Base-by-base conservation (phyloP, 2,797 vertebrate genomes). In the Muscicapa striata region DNA sequence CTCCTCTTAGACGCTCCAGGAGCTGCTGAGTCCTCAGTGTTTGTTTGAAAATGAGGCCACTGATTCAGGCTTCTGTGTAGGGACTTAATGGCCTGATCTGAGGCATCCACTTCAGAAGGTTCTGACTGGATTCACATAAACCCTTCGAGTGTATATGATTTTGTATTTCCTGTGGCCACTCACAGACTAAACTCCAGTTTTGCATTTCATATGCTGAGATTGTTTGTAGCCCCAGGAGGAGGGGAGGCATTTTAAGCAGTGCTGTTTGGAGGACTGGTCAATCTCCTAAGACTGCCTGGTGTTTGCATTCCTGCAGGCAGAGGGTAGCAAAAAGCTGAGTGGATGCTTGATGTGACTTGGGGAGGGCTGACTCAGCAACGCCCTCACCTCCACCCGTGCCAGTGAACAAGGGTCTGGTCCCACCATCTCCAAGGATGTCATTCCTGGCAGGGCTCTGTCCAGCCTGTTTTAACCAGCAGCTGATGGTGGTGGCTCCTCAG, bases 21-120 rank as follows among this genome's bases (percentile, higher is more conserved):
- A 94, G 70, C 77, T 90, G 83, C 55, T 15, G 93, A 76, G 85
- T 51, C 49, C 95, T 95, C 84, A 75, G 86, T 61, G 89, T 70
- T 84, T 64, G 73, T 87, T 93, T 93, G 93, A 83, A 95, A 96
- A 95, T 72, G 86, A 95, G 61, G 57, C 84, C 77, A 62, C 84
- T 82, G 67, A 82, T 84, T 92, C 40, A 74, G 70, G 61, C 68
- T 84, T 93, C 80, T 77, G 72, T 63, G 46, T 43, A 40, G 84
- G 38, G 70, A 82, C 78, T 90, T 95, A 93, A 91, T 88, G 93
- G 78, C 27, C 74, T 90, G 86, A 95, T 91, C 86, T 87, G 67
- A 92, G 80, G 59, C 70, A 87, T 67, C 67, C 57, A 43, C 88
- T 94, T 94, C 86, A 90, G 86, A 55, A 92, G 91, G 84, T 93